These are phyloP conservation scores for Rhodeus uyekii DNA, from an alignment of 2,797 vertebrate species.

Conservation along the genomic window DNA sequence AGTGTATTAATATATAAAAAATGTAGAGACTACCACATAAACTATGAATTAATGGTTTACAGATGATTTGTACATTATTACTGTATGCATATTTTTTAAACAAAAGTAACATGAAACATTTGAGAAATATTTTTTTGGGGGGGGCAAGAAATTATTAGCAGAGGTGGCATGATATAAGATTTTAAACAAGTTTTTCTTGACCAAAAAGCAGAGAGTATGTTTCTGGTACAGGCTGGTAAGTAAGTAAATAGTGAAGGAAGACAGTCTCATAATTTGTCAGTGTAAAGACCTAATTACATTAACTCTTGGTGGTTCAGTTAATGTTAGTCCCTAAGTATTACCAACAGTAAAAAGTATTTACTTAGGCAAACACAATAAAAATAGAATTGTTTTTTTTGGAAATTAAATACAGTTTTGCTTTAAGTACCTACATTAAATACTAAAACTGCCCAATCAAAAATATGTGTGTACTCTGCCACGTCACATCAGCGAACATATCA, in stretches of 20 bases:
- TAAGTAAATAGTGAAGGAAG: neutral
- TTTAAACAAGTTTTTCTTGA: neutral
- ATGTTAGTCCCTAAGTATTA: neutral
- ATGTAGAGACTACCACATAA: neutral
- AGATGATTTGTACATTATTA: neutral
- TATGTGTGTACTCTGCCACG: neutral
- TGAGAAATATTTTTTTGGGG: neutral
- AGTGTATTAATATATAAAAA: neutral
- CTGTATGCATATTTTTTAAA: neutral
- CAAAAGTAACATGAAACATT: neutral
- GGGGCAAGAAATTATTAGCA: neutral
- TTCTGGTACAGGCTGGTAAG: neutral
- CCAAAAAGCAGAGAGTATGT: neutral
- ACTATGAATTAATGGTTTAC: neutral
- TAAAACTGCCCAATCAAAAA: neutral
- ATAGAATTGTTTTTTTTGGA: neutral
- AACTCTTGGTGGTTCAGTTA: neutral
- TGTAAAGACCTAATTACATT: neutral
- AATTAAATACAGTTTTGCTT: neutral
- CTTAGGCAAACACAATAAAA: neutral
- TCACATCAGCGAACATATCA: slow-evolving; percentile 44
- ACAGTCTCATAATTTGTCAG: neutral
- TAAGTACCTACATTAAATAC: slow-evolving; percentile 14
- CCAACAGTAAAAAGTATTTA: neutral
- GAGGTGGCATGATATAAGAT: neutral